Conservation (phyloP, 30 jellyfish, hydroid and myxozoan genomes). For the Nemopilema nomurai region DNA sequence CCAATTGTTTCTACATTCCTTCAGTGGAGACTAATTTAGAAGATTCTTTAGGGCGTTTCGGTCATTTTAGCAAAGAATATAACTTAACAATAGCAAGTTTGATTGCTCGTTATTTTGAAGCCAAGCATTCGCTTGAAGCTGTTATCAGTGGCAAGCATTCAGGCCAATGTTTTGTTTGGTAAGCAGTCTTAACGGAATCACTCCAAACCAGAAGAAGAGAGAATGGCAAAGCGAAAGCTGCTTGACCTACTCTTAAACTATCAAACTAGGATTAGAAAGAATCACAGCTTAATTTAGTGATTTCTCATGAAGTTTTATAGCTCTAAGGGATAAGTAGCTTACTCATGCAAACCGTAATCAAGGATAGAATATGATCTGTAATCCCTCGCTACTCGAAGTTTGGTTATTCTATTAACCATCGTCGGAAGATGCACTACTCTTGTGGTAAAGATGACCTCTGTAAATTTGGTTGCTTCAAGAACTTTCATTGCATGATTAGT, state of each 20-base stretch:
- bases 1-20: no score
- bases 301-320: conserved; percentile 52
- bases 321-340: conserved; percentile 60
- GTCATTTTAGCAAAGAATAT: no score
- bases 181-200: not conserved
- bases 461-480: conserved; percentile 30
- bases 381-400: conserved; percentile 64
- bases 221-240: conserved; percentile 1
- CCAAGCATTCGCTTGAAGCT: not conserved
- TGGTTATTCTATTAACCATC: conserved; percentile 66
- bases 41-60: no score
- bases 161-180: not conserved
- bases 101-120: no score
- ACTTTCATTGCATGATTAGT: conserved; percentile 37
- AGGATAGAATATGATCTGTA: conserved; percentile 57
- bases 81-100: no score
- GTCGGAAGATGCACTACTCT: conserved; percentile 49
- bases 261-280: conserved; percentile 54
- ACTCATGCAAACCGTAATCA: conserved; percentile 63
- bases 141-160: not conserved
- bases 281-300: conserved; percentile 69
- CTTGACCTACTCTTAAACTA: conserved; percentile 26
- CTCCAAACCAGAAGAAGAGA: not conserved
- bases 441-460: conserved; percentile 66
- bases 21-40: no score